phyloP scores from a whole-genome alignment of 2,888 invertebrate species.

The Tetramorium bicarinatum region DNA sequence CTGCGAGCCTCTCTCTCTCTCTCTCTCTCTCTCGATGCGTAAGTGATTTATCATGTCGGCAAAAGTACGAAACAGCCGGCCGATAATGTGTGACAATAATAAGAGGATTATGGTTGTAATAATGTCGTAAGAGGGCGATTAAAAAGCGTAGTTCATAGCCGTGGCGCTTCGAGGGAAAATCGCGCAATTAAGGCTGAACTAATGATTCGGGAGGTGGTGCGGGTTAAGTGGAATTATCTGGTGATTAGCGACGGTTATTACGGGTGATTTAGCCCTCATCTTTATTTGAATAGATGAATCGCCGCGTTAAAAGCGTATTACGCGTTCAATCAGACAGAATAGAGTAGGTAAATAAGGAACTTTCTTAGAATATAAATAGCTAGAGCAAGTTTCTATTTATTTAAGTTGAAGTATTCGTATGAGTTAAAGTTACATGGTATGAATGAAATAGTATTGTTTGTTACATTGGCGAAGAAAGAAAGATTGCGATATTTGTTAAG shows the following conservation, averaged over 20 bases:
- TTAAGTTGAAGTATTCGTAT: neutral
- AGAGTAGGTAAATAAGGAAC: neutral
- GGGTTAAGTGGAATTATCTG: slow-evolving; percentile 51
- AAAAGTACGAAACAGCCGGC: neutral
- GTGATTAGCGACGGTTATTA: slow-evolving; percentile 52
- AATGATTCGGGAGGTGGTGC: slow-evolving; percentile 34
- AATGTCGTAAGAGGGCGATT: slow-evolving; percentile 36
- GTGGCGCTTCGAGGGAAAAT: neutral
- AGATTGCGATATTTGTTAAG: slow-evolving; percentile 4
- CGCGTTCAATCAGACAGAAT: neutral
- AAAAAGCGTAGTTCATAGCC: slow-evolving; percentile 29
- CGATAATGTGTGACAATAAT: slow-evolving; percentile 42
- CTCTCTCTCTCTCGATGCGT: neutral
- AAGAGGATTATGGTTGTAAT: slow-evolving; percentile 26
- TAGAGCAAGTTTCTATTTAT: neutral
- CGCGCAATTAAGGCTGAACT: slow-evolving; percentile 43
- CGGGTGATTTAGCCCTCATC: slow-evolving; percentile 37
- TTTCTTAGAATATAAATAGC: neutral
- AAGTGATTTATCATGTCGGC: slow-evolving; percentile 33
- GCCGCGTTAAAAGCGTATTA: slow-evolving; percentile 35
- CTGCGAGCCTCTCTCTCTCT: neutral
- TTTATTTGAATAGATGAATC: slow-evolving; percentile 45
- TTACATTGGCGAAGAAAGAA: neutral
- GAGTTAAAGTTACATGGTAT: neutral
- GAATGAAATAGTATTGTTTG: neutral